Evolutionary conservation across 2,113 vertebrate species (phyloP).

Genomic region (Hippocampus barbouri): DNA sequence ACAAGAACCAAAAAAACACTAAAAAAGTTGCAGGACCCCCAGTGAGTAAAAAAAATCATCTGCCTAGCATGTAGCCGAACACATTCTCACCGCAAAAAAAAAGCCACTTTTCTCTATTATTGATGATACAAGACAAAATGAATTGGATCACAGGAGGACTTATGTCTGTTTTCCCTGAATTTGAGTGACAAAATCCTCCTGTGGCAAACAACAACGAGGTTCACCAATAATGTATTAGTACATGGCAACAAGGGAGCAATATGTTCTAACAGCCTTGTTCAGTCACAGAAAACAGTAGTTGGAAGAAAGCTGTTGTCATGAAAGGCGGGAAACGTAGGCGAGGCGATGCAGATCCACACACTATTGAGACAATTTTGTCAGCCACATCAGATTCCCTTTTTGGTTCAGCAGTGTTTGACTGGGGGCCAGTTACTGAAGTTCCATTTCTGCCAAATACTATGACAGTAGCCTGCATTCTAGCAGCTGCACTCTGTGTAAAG

Average conservation of each 20-base stretch:
- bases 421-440: conserved; percentile 39
- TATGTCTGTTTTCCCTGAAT: conserved; percentile 29
- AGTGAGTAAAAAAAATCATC: neutral
- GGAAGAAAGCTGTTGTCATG: conserved; percentile 28
- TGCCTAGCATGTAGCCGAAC: conserved; percentile 1
- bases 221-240: conserved; percentile 46
- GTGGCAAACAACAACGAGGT: conserved; percentile 33
- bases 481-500: conserved; percentile 38
- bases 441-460: conserved; percentile 48
- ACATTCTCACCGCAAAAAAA: conserved; percentile 18
- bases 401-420: conserved; percentile 52
- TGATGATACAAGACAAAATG: conserved; percentile 18
- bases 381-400: conserved; percentile 41
- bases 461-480: conserved; percentile 44
- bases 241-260: conserved; percentile 35
- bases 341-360: conserved; percentile 29
- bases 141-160: conserved; percentile 15
- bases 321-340: conserved; percentile 30
- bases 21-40: neutral
- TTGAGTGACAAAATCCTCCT: conserved; percentile 36
- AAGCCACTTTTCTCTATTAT: conserved; percentile 18
- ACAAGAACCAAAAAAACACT: neutral
- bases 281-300: conserved; percentile 32
- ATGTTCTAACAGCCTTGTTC: conserved; percentile 39
- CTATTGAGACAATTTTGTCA: conserved; percentile 48